Conservation (phyloP, 2,113 vertebrate species). For the Ia io region DNA sequence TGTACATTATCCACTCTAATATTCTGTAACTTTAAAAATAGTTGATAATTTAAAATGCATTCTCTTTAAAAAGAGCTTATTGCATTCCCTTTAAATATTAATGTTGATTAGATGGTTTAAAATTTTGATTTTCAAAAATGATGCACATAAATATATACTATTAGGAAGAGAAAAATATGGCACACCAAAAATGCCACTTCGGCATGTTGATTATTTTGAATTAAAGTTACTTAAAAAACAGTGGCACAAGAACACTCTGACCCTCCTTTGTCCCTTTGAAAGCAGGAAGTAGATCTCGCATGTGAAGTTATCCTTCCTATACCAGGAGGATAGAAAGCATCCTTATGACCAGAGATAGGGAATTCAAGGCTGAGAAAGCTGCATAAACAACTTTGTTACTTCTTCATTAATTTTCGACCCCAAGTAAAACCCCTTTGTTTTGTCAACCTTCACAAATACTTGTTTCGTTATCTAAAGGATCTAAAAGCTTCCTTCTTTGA, state of each 20-base stretch:
- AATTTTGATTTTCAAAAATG: slow-evolving; percentile 15
- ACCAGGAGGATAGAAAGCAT: not conserved
- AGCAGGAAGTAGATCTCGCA: not conserved
- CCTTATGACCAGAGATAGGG: not conserved
- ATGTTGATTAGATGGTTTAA: not conserved
- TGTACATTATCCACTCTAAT: not conserved
- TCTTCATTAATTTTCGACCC: not conserved
- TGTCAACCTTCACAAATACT: not conserved
- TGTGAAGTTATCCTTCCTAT: not conserved
- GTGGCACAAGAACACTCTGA: not conserved
- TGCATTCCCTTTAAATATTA: not conserved
- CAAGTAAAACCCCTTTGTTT: not conserved
- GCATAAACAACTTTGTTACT: not conserved
- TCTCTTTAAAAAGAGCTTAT: not conserved
- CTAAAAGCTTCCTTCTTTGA: not conserved
- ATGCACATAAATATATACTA: not conserved
- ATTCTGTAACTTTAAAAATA: not conserved
- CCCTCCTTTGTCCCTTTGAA: not conserved
- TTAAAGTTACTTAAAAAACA: not conserved
- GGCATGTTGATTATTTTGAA: not conserved
- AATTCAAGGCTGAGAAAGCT: not conserved
- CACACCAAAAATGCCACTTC: not conserved
- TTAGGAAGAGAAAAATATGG: not conserved
- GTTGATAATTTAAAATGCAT: not conserved
- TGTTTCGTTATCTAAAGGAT: not conserved